Base-by-base conservation (phyloP, 1,140 invertebrate genomes). In the Ceratoteleas bidentatus region DNA sequence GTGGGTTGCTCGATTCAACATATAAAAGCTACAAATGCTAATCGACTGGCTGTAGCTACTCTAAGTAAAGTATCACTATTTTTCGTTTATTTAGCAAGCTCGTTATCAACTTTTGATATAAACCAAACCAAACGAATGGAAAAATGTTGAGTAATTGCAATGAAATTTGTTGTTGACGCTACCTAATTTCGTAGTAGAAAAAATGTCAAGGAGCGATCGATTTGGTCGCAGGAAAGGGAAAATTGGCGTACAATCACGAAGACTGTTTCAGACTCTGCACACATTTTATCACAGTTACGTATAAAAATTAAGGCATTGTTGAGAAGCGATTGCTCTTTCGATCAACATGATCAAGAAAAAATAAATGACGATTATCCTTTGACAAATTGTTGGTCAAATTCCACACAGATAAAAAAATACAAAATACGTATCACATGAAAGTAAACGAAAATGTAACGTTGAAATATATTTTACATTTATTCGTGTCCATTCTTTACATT, bases 1-100 rank as follows among this genome's bases (percentile, higher is more conserved):
- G 70, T 78, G 84, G 85, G 83, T 83, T 73, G 84, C 86, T 88
- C 86, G 85, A 88, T 86, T 86, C 81, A 75, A 57, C 38, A 13
- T 43, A 65, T 1, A 11, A 69, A 68, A 45, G 43, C 15, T 24
- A 62, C 11, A 38, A 65, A 61, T 66, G 66, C 40, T 65, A 70
- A 60, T 57, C 53, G 33, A 53, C 52, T 62, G 43, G 62, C 40
- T 56, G 69, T 62, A 62, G 13, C 45, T 61, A 54, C 52, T 8
- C 36, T 70, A 34, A 52, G 47, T 52, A 57, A 14, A 6, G 36
- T 58, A 57, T 56, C 14, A 53, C 7, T 34, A 43, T 54, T 43
- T 3, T 10, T 50, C 13, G 33, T 43, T 40, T 34, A 43, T 40
- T 40, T 10, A 40, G 9, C 5, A 38, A 38, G 8, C 6, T 40